Evolutionary conservation across 2,113 vertebrate species (phyloP).

Genomic region (Datnioides undecimradiatus): DNA sequence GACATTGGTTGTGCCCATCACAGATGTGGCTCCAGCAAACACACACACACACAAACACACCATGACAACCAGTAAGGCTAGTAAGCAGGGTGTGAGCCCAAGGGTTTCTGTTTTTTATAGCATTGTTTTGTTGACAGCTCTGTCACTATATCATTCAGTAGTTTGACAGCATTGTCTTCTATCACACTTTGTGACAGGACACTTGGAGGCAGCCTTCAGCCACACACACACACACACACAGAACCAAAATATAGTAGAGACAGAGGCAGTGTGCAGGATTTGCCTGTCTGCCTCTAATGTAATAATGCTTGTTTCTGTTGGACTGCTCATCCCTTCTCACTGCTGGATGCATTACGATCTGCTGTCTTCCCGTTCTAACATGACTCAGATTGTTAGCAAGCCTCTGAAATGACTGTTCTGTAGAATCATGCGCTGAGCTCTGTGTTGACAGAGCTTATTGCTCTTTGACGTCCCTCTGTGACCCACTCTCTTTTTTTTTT

Average conservation of each 20-base stretch:
- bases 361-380: not conserved
- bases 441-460: constrained; percentile 15
- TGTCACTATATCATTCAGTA: constrained; percentile 18
- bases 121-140: constrained; percentile 18
- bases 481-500: not conserved
- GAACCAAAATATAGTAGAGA: constrained; percentile 15
- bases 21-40: constrained; percentile 17
- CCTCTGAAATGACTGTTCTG: constrained; percentile 7
- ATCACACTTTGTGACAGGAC: constrained; percentile 15
- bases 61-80: constrained; percentile 12
- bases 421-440: constrained; percentile 1
- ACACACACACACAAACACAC: not conserved
- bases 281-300: constrained; percentile 11
- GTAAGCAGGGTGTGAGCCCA: not conserved
- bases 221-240: not conserved
- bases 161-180: constrained; percentile 10
- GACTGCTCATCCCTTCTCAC: constrained; percentile 31
- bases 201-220: constrained; percentile 4
- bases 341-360: not conserved
- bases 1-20: constrained; percentile 14
- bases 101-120: constrained; percentile 36
- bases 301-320: constrained; percentile 32
- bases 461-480: constrained; percentile 7
- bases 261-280: not conserved
- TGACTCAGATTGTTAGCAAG: constrained; percentile 43